Conservation (phyloP, 30 jellyfish, hydroid and myxozoan species). For the Hydractinia echinata region DNA sequence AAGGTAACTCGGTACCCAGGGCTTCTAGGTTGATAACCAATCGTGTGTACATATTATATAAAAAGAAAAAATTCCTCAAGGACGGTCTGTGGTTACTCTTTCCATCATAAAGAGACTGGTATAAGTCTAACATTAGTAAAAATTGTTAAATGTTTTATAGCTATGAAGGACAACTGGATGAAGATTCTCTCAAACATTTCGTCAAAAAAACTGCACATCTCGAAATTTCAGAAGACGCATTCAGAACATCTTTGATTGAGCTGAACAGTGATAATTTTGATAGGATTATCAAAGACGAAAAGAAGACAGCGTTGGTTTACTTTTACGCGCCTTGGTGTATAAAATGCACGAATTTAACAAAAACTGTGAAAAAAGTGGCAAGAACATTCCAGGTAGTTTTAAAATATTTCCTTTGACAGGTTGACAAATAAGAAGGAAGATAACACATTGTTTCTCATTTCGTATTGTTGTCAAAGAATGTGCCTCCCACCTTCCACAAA, state of each 20-base stretch:
- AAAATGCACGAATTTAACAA: conserved; percentile 65
- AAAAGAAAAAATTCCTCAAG: too few relatives aligned
- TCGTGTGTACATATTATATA: too few relatives aligned
- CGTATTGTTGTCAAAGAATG: too few relatives aligned
- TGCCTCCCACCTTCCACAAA: too few relatives aligned
- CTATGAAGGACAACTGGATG: conserved; percentile 54
- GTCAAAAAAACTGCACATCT: conserved; percentile 27
- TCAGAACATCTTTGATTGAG: conserved; percentile 53
- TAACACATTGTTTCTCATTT: too few relatives aligned
- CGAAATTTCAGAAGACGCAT: conserved; percentile 32
- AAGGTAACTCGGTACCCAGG: too few relatives aligned
- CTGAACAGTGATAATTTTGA: conserved; percentile 67
- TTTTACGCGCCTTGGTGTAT: conserved; percentile 75
- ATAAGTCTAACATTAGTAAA: too few relatives aligned
- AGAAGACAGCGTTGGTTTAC: conserved; percentile 56
- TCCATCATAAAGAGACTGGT: too few relatives aligned
- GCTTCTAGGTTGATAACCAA: too few relatives aligned
- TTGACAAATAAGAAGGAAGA: background rate
- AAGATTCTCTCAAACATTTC: conserved; percentile 45
- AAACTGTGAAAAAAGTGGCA: conserved; percentile 55
- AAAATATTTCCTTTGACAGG: background rate
- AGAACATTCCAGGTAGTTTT: conserved; percentile 69
- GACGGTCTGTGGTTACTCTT: too few relatives aligned
- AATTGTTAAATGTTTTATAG: conserved; percentile 23
- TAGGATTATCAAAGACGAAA: conserved; percentile 59